These are phyloP conservation scores for Emydoidea blandingii DNA, from an alignment of 2,797 vertebrate genomes.

Conservation along the genomic window DNA sequence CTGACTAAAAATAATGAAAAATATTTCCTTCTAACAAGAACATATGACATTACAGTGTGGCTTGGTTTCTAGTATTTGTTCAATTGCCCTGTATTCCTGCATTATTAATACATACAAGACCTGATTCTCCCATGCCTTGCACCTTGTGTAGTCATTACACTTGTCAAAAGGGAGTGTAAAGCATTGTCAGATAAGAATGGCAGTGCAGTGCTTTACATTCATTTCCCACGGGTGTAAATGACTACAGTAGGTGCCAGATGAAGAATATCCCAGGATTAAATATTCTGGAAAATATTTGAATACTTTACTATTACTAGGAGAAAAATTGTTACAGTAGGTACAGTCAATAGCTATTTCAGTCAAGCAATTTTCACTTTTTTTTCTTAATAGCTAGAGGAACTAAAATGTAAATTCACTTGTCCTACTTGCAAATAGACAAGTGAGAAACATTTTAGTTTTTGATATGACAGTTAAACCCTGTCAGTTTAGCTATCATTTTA, in stretches of 20 bases:
- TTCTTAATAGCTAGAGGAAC: neutral
- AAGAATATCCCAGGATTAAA: too few species aligned
- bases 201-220: neutral
- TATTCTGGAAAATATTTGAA: neutral
- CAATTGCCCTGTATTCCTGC: neutral
- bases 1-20: neutral
- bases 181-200: neutral
- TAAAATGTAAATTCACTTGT: neutral
- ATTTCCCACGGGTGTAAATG: neutral
- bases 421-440: neutral
- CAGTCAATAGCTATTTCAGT: neutral
- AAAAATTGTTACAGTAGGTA: neutral
- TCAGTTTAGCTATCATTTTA: neutral
- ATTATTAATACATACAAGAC: neutral
- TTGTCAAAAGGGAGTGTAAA: neutral
- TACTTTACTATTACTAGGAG: neutral
- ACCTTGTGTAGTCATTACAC: neutral
- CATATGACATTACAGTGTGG: neutral
- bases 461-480: neutral
- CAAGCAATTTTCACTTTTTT: neutral
- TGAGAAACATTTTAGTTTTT: neutral
- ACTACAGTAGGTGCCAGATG: neutral
- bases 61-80: neutral
- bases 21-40: neutral
- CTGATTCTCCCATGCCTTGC: neutral